These are phyloP conservation scores for Syngnathus rostellatus DNA, from an alignment of 2,797 vertebrate genomes.

Conservation along the genomic window DNA sequence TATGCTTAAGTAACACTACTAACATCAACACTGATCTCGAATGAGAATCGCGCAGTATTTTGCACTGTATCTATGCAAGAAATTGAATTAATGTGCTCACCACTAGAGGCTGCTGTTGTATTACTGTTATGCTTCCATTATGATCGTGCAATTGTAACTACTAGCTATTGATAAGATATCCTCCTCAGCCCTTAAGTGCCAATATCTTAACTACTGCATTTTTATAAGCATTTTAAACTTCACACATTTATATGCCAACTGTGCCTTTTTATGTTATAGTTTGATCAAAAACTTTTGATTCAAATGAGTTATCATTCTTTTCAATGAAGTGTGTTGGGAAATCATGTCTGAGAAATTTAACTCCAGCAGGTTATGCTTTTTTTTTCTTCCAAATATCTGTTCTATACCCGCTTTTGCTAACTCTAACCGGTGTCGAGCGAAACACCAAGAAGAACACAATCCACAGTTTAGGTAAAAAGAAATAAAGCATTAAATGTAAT, in stretches of 20 bases:
- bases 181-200: background rate
- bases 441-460: constrained; percentile 15
- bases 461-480: constrained; percentile 37
- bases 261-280: constrained; percentile 2
- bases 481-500: constrained; percentile 40
- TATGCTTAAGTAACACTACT: constrained; percentile 10
- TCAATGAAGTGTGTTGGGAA: background rate
- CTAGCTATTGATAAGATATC: background rate
- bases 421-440: background rate
- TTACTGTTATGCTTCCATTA: constrained; percentile 17
- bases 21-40: constrained; percentile 20
- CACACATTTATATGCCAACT: background rate
- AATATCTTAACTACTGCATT: background rate
- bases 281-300: background rate
- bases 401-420: background rate
- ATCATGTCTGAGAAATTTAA: too few relatives aligned
- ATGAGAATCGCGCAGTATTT: constrained; percentile 31
- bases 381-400: constrained; percentile 13
- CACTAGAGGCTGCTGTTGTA: constrained; percentile 54
- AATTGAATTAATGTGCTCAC: background rate
- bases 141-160: background rate
- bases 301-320: background rate
- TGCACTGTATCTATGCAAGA: constrained; percentile 33
- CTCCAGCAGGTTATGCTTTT: background rate
- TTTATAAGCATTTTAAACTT: background rate